phyloP scores from a whole-genome alignment of 2,888 invertebrate genomes.

The Diaperis boleti region DNA sequence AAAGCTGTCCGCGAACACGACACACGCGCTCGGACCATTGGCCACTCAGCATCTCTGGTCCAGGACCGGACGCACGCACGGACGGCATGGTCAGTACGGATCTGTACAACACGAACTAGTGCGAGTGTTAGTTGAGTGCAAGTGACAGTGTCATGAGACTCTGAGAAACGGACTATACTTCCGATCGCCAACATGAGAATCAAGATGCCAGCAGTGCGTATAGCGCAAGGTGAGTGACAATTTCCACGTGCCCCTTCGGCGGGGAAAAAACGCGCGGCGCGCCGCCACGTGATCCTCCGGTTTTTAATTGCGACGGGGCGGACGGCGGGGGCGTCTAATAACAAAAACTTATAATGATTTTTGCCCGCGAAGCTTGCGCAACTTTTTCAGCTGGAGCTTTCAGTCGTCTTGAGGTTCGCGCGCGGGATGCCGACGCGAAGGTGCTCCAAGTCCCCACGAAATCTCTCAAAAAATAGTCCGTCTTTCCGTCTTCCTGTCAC shows the following conservation, averaged over 20 bases:
- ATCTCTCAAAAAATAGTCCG: too few species aligned
- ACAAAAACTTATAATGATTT: slow-evolving; percentile 67
- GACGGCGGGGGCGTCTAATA: slow-evolving; percentile 57
- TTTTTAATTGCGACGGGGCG: slow-evolving; percentile 42
- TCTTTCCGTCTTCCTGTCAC: too few species aligned
- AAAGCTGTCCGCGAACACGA: slow-evolving; percentile 57
- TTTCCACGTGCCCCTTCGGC: slow-evolving; percentile 10
- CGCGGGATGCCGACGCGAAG: slow-evolving; percentile 15
- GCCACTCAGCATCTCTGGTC: slow-evolving; percentile 64
- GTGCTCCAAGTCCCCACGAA: too few species aligned
- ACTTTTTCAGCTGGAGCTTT: slow-evolving; percentile 55
- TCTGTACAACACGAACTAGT: slow-evolving; percentile 23
- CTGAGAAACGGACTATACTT: slow-evolving; percentile 15
- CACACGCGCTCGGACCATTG: slow-evolving; percentile 68
- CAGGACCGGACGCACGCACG: slow-evolving; percentile 51
- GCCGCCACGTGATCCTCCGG: slow-evolving; percentile 60
- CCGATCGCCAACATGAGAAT: slow-evolving; percentile 89
- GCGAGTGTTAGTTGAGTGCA: background rate
- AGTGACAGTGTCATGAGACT: slow-evolving; percentile 19
- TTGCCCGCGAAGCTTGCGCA: slow-evolving; percentile 64
- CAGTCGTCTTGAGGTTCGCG: slow-evolving; percentile 43
- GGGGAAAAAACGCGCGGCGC: slow-evolving; percentile 24
- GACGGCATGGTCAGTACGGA: slow-evolving; percentile 41
- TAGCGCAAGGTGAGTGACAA: slow-evolving; percentile 88
- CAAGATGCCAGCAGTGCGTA: slow-evolving; percentile 97